Evolutionary conservation across 2,113 vertebrate species (phyloP).

Genomic region (Tupaia tana): DNA sequence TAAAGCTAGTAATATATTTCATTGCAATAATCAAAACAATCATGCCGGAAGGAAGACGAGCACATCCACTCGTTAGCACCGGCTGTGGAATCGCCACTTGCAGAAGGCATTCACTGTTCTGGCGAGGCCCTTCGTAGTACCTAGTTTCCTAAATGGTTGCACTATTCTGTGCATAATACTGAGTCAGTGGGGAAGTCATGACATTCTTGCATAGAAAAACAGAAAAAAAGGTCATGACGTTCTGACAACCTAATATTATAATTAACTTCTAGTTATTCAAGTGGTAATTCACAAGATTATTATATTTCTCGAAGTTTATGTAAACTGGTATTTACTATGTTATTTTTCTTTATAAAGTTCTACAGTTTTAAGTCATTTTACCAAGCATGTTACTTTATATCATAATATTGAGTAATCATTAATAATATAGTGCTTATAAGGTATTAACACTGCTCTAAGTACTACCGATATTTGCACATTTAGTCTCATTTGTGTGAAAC

Average conservation of each 20-base stretch:
- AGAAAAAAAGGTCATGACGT: too few species aligned
- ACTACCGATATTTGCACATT: neutral
- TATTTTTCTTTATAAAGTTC: slow-evolving; percentile 22
- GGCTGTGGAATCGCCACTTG: neutral
- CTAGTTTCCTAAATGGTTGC: neutral
- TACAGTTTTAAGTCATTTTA: neutral
- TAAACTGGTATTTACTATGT: neutral
- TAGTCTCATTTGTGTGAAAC: neutral
- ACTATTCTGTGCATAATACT: neutral
- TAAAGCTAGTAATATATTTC: neutral
- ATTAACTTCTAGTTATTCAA: neutral
- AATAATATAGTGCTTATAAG: neutral
- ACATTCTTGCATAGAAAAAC: too few species aligned
- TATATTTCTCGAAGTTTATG: neutral
- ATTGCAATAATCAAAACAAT: neutral
- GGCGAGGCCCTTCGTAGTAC: neutral
- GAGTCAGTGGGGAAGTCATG: too few species aligned
- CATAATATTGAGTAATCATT: neutral
- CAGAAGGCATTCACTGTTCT: neutral
- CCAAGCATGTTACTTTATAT: neutral
- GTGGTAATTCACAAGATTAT: neutral
- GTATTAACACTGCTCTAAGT: neutral
- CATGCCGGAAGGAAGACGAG: neutral
- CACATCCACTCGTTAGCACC: neutral
- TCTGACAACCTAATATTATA: too few species aligned